phyloP scores from a whole-genome alignment of 2,888 invertebrate species.

The Liposcelis brunnea region DNA sequence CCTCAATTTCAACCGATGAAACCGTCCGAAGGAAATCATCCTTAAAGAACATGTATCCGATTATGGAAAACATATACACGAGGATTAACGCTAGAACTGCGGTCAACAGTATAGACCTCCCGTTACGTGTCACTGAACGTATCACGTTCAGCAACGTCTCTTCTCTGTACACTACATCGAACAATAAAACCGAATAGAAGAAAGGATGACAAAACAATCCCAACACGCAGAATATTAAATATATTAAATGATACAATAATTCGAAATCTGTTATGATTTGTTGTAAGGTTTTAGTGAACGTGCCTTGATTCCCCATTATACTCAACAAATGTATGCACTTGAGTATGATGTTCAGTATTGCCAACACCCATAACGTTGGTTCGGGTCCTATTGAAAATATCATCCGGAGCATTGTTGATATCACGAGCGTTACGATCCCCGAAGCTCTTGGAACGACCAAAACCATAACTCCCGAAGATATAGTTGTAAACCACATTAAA shows the following conservation, averaged over 20 bases:
- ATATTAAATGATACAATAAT: conserved; percentile 76
- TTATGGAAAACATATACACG: conserved; percentile 97
- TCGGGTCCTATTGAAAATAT: conserved; percentile 88
- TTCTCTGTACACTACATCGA: conserved; percentile 97
- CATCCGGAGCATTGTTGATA: conserved; percentile 65
- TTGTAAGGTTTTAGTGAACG: conserved; percentile 54
- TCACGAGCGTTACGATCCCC: conserved; percentile 60
- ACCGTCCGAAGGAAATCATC: conserved; percentile 94
- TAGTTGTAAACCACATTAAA: conserved; percentile 68
- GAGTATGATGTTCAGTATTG: conserved; percentile 75
- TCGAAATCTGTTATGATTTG: conserved; percentile 81
- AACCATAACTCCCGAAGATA: conserved; percentile 56
- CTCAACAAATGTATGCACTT: conserved; percentile 89
- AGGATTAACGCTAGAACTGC: conserved; percentile 92
- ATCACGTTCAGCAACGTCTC: conserved; percentile 98
- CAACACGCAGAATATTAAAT: conserved; percentile 77
- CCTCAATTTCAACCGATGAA: conserved; percentile 63
- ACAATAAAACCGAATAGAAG: no score
- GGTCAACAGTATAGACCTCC: conserved; percentile 93
- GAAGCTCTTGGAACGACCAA: conserved; percentile 59
- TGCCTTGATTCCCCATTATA: conserved; percentile 94
- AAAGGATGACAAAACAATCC: conserved; percentile 92
- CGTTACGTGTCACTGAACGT: conserved; percentile 95
- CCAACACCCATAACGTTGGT: conserved; percentile 72
- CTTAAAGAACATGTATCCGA: conserved; percentile 96